These are phyloP conservation scores for Uloborus plumipes DNA, from an alignment of 2,888 invertebrate species.

Conservation along the genomic window DNA sequence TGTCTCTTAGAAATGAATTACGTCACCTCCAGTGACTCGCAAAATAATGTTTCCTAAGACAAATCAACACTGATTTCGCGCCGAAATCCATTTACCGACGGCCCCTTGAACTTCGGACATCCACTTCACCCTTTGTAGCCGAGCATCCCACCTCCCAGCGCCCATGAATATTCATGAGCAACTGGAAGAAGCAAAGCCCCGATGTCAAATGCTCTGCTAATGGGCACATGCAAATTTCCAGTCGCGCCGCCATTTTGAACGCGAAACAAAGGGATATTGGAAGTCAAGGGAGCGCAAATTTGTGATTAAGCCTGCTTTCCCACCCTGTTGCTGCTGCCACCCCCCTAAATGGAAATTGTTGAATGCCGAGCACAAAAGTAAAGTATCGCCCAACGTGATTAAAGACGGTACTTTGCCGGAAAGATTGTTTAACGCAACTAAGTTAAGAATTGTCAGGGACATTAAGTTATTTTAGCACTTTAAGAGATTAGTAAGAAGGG, in stretches of 20 bases:
- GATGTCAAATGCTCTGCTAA: conserved; percentile 60
- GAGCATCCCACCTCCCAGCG: conserved; percentile 7
- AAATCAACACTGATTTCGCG: neutral
- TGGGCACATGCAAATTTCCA: conserved; percentile 53
- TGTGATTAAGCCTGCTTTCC: conserved; percentile 46
- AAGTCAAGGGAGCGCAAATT: conserved; percentile 60
- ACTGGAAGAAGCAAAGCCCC: conserved; percentile 32
- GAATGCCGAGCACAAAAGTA: conserved; percentile 57
- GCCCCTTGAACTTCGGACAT: conserved; percentile 14
- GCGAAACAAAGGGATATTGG: conserved; percentile 55
- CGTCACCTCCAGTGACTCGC: too few relatives aligned
- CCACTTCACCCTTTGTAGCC: conserved; percentile 56
- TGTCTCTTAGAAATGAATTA: too few relatives aligned
- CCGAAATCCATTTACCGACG: conserved; percentile 9
- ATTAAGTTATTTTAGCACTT: conserved; percentile 63
- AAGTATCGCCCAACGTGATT: conserved; percentile 60
- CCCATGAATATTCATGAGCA: conserved; percentile 40
- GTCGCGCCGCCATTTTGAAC: conserved; percentile 23
- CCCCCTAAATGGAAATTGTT: conserved; percentile 57
- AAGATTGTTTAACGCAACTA: conserved; percentile 58
- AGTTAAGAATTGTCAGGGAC: conserved; percentile 57
- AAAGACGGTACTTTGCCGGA: conserved; percentile 55
- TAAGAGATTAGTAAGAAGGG: conserved; percentile 53
- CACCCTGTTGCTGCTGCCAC: neutral
- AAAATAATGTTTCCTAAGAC: too few relatives aligned